Base-by-base conservation (phyloP, 2,888 invertebrate genomes). In the Synanthedon formicaeformis region DNA sequence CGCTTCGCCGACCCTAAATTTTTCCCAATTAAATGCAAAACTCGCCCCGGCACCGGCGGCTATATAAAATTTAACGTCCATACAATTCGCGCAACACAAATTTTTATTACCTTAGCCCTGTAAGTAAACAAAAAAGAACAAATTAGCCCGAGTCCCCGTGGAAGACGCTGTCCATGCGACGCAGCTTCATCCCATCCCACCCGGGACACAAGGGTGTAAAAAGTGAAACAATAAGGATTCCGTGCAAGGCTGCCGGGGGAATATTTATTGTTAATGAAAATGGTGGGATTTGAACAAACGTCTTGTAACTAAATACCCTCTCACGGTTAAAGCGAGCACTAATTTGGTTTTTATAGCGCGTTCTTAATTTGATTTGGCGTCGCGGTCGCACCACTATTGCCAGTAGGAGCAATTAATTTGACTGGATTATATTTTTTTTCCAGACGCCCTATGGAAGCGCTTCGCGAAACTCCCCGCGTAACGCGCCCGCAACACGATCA, bases 201-300 rank as follows among this genome's bases (percentile, higher is more conserved):
- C 62, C 73, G 82, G 75, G 81, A 79, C 85, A 85, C 87, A 85
- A 87, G 85, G 84, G 87, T 87, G 87, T 86, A 86, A 87, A 87
- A 86, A 87, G 86, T 86, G 84, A 85, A 85, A 87, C 86, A 86
- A 87, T 86, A 84, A 84, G 85, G 83, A 87, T 82, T 83, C 83
- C 70, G 78, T 77, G 81, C 81, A 34, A 34, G 79, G 81, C 81
- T 80, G 82, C 81, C 70, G 34, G 71, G 78, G 75, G 82, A 83
- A 88, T 88, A 88, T 88, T 88, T 88, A 88, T 88, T 88, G 88
- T 88, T 87, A 88, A 88, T 88, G 88, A 86, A 88, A 88, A 86
- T 81, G 81, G 84, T 79, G 73, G 87, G 87, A 87, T 87, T 88
- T 88, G 78, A 88, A 86, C 86, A 83, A 87, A 87, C 87, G 87